A percentile compares a stretch with the other conserved stretches of the same genome.
Evolutionary conservation across 2,113 vertebrate species (phyloP).

Genomic region (Bambusicola thoracicus): DNA sequence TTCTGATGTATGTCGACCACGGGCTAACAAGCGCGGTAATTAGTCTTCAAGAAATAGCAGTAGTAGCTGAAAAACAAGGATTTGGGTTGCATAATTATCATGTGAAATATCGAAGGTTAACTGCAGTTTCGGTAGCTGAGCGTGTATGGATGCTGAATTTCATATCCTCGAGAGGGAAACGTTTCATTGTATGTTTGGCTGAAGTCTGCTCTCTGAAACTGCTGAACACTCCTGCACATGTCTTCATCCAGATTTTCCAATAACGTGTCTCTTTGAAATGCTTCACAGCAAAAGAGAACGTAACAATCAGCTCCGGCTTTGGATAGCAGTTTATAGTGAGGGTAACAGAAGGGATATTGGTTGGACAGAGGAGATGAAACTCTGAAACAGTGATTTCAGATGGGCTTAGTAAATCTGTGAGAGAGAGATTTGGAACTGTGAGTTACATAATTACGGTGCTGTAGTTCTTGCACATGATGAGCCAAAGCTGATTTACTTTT

Average conservation of each 20-base stretch:
- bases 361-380: background rate
- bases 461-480: background rate
- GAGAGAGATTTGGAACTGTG: background rate
- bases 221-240: background rate
- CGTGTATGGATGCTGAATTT: background rate
- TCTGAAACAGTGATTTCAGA: background rate
- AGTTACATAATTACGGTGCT: background rate
- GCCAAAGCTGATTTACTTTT: background rate
- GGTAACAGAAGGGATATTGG: background rate
- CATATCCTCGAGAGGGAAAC: background rate
- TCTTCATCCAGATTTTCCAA: background rate
- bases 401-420: background rate
- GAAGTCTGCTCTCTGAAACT: background rate
- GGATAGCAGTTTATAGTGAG: background rate
- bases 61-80: constrained; percentile 32
- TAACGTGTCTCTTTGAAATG: background rate
- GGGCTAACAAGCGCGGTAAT: constrained; percentile 57
- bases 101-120: background rate
- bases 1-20: constrained; percentile 55
- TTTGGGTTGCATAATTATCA: background rate
- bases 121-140: background rate
- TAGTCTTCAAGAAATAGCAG: constrained; percentile 52
- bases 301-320: background rate
- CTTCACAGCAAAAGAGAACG: background rate
- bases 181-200: background rate